These are phyloP conservation scores for Psix sp. DNA, from an alignment of 1,140 invertebrate species.

Conservation along the genomic window DNA sequence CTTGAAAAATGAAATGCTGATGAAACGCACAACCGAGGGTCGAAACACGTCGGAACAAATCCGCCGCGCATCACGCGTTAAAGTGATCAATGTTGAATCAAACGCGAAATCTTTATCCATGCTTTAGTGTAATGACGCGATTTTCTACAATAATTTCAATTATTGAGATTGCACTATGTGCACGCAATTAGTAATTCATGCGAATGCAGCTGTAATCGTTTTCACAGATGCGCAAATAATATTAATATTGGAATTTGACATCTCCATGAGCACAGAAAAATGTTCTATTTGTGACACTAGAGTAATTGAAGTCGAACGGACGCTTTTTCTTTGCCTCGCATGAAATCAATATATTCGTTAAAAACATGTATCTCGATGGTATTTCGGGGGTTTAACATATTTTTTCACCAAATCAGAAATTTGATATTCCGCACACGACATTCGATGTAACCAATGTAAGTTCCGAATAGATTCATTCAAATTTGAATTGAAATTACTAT, in stretches of 20 bases:
- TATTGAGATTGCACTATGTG: no score
- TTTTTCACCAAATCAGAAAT: slow-evolving; percentile 31
- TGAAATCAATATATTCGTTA: slow-evolving; percentile 39
- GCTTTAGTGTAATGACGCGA: no score
- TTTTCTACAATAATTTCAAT: no score
- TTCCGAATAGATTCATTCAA: slow-evolving; percentile 32
- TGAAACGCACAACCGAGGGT: slow-evolving; percentile 18
- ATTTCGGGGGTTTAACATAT: slow-evolving; percentile 46
- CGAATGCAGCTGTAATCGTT: no score
- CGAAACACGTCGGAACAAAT: no score
- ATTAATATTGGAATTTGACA: no score
- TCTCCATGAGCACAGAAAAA: background rate
- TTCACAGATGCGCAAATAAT: no score
- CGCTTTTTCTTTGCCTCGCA: background rate
- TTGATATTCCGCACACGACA: slow-evolving; percentile 33
- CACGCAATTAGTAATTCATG: no score
- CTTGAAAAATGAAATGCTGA: slow-evolving; percentile 37
- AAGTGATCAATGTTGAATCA: no score
- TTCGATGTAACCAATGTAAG: slow-evolving; percentile 39
- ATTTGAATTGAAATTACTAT: slow-evolving; percentile 21
- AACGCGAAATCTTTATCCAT: no score
- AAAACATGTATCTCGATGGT: slow-evolving; percentile 38
- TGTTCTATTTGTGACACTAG: background rate
- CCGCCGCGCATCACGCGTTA: no score
- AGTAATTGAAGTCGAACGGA: background rate